Evolutionary conservation across 2,113 vertebrate genomes (phyloP), one percentile per base, ranked within the genome.

Genomic region (Naja naja): DNA sequence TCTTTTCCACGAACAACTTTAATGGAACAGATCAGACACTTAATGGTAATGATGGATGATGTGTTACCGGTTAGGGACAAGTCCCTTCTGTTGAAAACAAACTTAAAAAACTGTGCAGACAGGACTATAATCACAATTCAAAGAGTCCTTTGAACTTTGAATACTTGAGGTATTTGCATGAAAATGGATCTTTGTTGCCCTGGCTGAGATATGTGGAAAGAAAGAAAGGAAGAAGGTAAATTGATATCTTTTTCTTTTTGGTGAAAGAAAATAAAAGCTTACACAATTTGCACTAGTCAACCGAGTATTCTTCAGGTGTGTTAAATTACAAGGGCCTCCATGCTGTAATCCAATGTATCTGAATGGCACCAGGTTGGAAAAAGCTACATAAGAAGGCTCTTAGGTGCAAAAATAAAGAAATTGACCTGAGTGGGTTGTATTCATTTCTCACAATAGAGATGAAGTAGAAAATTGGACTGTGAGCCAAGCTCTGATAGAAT

Each of bases 81-180:
- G 60, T 93, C 47, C 54, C 55, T 93, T 90, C 55, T 87, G 55
- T 92, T 55, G 85, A 39, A 90, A 87, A 43, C 9, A 39, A 89
- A 56, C 47, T 39, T 22, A 89, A 85, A 55, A 10, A 89, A 56
- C 47, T 93, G 53, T 93, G 60, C 74, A 93, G 81, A 87, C n/a
- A 52, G 34, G 55, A 25, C 45, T 90, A 87, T 87, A 90, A 90
- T 64, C 52, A 89, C 52, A 90, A 90, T 64, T 85, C 55, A 58
- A 88, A 92, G 81, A 64, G n/a, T 90, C 69, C 88, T 93, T 93
- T 93, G 92, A 90, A 93, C 92, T 93, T 30, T 87, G 81, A 90
- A 43, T 87, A 64, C 81, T 53, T 90, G 81, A 90, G 81, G 54
- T 58, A 93, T 93, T 93, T 93, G 45, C 55, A 90, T 90, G 55